Conservation (phyloP, 1,140 invertebrate species). For the Drosophila sp. region DNA sequence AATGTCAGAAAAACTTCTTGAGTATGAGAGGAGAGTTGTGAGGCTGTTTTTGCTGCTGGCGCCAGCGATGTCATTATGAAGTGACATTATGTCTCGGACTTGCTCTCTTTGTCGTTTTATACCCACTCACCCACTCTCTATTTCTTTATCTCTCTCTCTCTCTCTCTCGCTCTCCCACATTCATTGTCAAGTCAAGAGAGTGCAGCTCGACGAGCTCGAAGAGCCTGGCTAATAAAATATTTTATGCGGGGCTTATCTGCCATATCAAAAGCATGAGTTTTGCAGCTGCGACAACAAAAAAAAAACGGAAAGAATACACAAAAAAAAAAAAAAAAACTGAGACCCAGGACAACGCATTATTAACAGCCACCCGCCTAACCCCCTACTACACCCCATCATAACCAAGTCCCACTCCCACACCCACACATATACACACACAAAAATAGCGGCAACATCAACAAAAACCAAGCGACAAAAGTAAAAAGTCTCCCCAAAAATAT, state of each 20-base stretch:
- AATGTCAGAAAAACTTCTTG: constrained; percentile 38
- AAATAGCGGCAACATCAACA: constrained; percentile 59
- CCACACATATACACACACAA: constrained; percentile 2
- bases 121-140: neutral
- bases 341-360: constrained; percentile 63
- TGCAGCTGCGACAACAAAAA: constrained; percentile 63
- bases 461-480: constrained; percentile 71
- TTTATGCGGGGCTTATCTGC: constrained; percentile 76
- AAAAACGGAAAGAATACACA: constrained; percentile 36
- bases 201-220: constrained; percentile 36
- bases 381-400: constrained; percentile 18
- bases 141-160: too few species aligned
- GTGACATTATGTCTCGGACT: constrained; percentile 42
- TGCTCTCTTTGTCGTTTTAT: neutral
- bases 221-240: constrained; percentile 72
- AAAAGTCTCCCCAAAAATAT: constrained; percentile 56
- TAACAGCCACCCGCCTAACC: constrained; percentile 49
- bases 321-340: constrained; percentile 59
- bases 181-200: constrained; percentile 19
- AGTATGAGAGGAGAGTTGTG: constrained; percentile 56
- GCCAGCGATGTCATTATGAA: constrained; percentile 54
- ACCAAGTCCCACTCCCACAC: constrained; percentile 6
- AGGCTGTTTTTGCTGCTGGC: constrained; percentile 57
- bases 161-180: neutral
- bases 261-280: constrained; percentile 70